A percentile compares a stretch with the other conserved stretches of the same genome.
phyloP scores from a whole-genome alignment of 1,140 invertebrate genomes.

The Semibalanus balanoides region DNA sequence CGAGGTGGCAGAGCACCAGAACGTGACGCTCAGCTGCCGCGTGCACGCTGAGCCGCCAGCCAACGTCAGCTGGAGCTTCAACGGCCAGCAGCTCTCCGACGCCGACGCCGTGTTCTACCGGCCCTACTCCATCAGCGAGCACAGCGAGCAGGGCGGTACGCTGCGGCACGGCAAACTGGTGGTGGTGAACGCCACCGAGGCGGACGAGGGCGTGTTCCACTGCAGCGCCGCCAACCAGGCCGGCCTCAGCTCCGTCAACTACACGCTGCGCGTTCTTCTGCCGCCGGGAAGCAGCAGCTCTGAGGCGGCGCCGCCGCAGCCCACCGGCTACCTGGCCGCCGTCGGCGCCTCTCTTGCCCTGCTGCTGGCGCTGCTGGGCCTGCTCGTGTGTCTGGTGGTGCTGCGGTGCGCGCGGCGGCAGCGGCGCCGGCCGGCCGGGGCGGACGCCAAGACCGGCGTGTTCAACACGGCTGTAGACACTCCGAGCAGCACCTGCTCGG shows the following conservation, averaged over 20 bases:
- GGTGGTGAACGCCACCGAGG: constrained; percentile 69
- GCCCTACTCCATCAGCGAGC: constrained; percentile 18
- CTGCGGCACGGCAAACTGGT: constrained; percentile 58
- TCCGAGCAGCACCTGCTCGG: background rate
- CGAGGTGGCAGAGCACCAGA: constrained; percentile 22
- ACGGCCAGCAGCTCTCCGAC: constrained; percentile 61
- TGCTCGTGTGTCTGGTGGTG: background rate
- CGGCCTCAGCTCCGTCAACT: constrained; percentile 80
- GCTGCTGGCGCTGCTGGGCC: background rate
- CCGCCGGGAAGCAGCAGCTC: constrained; percentile 16
- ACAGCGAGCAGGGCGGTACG: constrained; percentile 50
- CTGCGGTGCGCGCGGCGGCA: background rate
- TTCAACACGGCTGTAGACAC: background rate
- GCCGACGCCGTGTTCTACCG: constrained; percentile 40
- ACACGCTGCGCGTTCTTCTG: constrained; percentile 65
- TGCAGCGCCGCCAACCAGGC: constrained; percentile 82
- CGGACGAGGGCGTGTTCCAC: constrained; percentile 75
- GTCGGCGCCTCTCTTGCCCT: background rate
- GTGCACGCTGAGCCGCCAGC: constrained; percentile 67
- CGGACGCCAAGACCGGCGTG: background rate
- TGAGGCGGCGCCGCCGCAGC: background rate
- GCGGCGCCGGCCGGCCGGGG: no score
- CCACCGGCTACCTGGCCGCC: background rate
- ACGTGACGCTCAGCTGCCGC: constrained; percentile 27
- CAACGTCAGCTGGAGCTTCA: constrained; percentile 71